Conservation (phyloP, 2,113 vertebrate genomes). For the Caranx melampygus region DNA sequence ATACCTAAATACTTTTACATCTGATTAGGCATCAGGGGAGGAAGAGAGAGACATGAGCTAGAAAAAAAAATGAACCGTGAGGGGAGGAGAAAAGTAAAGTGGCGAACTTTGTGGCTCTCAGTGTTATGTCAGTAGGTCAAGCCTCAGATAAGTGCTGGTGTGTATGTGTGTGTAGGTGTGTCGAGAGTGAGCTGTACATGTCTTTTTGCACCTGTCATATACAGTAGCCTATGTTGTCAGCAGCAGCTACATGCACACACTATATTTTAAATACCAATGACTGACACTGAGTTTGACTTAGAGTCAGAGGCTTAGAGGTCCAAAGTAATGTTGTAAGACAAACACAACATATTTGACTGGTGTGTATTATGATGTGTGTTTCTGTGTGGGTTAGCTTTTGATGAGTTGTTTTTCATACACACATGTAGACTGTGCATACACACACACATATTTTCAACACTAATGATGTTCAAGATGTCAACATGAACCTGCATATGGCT, state of each 20-base stretch:
- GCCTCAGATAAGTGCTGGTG: constrained; percentile 25
- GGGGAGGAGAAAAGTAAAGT: constrained; percentile 10
- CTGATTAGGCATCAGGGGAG: constrained; percentile 34
- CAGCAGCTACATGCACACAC: constrained; percentile 2
- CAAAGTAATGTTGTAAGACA: constrained; percentile 8
- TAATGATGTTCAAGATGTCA: constrained; percentile 61
- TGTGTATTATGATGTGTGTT: constrained; percentile 6
- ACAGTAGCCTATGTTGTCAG: neutral
- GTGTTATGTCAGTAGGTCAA: constrained; percentile 64
- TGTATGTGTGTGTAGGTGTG: neutral
- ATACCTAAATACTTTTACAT: constrained; percentile 41
- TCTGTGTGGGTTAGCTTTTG: constrained; percentile 29
- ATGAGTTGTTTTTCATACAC: constrained; percentile 22
- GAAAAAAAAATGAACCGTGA: neutral
- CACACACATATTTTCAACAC: constrained; percentile 30
- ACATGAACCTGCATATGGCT: constrained; percentile 57
- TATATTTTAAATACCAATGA: neutral
- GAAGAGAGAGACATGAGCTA: neutral
- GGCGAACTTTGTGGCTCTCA: constrained; percentile 39
- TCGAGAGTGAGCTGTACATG: neutral
- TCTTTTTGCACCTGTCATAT: constrained; percentile 37
- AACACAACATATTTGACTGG: neutral
- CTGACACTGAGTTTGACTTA: neutral
- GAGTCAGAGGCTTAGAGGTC: neutral
- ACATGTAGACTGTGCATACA: neutral